A percentile compares a stretch with the other conserved stretches of the same genome.
Conservation (phyloP, 2,797 vertebrate species). For the Bovichtus diacanthus region DNA sequence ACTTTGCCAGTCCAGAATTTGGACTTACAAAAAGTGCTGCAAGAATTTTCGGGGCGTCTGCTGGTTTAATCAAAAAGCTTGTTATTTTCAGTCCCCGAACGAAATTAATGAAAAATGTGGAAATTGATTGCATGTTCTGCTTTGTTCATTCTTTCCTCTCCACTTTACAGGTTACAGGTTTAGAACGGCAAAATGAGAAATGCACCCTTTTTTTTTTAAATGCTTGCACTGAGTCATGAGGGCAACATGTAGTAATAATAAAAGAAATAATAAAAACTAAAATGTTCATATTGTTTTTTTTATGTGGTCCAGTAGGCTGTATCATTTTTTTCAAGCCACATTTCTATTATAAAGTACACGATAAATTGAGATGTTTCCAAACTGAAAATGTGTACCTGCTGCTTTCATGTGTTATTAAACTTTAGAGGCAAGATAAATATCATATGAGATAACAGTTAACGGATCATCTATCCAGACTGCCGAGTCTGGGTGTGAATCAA, state of each 20-base stretch:
- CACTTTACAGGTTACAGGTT: slow-evolving; percentile 25
- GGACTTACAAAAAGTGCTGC: slow-evolving; percentile 37
- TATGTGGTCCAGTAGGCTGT: neutral
- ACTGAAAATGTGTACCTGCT: neutral
- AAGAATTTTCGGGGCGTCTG: slow-evolving; percentile 25
- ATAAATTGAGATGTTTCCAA: neutral
- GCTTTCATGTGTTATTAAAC: neutral
- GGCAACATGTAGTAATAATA: slow-evolving; percentile 7
- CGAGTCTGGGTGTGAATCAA: slow-evolving; percentile 40
- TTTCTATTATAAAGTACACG: slow-evolving; percentile 2
- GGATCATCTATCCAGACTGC: slow-evolving; percentile 19
- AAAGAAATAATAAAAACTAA: too few relatives aligned
- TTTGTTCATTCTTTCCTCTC: slow-evolving; percentile 21
- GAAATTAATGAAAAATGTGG: slow-evolving; percentile 19
- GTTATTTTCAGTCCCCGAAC: slow-evolving; percentile 10
- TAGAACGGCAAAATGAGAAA: slow-evolving; percentile 9
- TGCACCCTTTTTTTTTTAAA: slow-evolving; percentile 4
- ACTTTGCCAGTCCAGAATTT: slow-evolving; percentile 41
- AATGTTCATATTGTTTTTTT: neutral
- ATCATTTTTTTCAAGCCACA: neutral
- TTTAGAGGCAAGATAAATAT: neutral
- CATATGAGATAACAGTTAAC: neutral
- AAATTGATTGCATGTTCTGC: slow-evolving; percentile 12
- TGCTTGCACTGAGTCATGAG: slow-evolving; percentile 15
- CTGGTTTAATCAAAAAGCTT: slow-evolving; percentile 39